These are phyloP conservation scores for Channa maculata DNA, from an alignment of 2,113 vertebrate genomes.

Conservation along the genomic window DNA sequence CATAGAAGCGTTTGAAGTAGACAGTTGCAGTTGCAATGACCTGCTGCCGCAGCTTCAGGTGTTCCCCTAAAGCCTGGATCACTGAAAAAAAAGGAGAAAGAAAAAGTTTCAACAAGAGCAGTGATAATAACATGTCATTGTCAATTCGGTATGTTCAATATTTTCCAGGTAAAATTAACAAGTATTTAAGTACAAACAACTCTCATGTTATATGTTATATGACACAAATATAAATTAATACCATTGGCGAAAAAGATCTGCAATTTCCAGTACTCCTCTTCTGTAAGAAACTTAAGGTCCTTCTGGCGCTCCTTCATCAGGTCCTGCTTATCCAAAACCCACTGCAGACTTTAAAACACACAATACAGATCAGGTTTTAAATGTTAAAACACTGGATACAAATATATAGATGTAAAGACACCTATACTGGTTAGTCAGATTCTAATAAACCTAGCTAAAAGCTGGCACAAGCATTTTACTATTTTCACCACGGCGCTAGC, in stretches of 20 bases:
- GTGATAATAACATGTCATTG: not conserved
- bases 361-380: not conserved
- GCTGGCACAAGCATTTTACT: constrained; percentile 1
- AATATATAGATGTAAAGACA: too few relatives aligned
- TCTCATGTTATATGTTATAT: too few relatives aligned
- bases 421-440: not conserved
- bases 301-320: constrained; percentile 98
- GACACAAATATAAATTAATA: constrained; percentile 66
- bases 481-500: not conserved
- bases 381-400: not conserved
- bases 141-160: not conserved
- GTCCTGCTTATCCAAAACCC: constrained; percentile 99
- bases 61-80: constrained; percentile 98
- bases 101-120: not conserved
- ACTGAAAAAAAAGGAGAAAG: constrained; percentile 80
- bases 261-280: constrained; percentile 99
- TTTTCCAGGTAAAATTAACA: not conserved
- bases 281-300: constrained; percentile 96
- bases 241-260: constrained; percentile 99
- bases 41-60: constrained; percentile 99
- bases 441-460: constrained; percentile 17
- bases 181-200: not conserved
- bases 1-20: constrained; percentile 99
- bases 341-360: constrained; percentile 89
- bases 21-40: constrained; percentile 99